These are phyloP conservation scores for Oncorhynchus kisutch DNA, from an alignment of 2,113 vertebrate genomes.

Conservation along the genomic window DNA sequence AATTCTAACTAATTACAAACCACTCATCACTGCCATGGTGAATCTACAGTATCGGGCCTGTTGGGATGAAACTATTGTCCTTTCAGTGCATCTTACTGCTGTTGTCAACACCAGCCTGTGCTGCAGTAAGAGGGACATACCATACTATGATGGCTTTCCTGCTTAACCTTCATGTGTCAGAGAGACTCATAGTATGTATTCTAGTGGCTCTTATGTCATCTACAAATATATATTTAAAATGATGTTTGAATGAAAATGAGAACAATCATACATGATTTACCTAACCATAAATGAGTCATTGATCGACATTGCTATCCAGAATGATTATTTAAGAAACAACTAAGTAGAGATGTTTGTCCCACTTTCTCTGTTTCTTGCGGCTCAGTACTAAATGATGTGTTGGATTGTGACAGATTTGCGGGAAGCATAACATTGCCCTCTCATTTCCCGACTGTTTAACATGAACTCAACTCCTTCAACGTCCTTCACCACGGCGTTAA, in stretches of 20 bases:
- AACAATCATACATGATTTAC: too few species aligned
- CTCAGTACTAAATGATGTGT: not conserved
- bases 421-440: slow-evolving; percentile 27
- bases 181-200: too few species aligned
- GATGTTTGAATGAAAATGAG: too few species aligned
- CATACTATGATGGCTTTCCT: not conserved
- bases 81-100: slow-evolving; percentile 4
- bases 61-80: not conserved
- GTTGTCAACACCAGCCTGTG: slow-evolving; percentile 6
- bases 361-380: not conserved
- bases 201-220: too few species aligned
- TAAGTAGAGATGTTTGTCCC: not conserved
- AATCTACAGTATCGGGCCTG: not conserved
- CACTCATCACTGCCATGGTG: slow-evolving; percentile 26
- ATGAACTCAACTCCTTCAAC: slow-evolving; percentile 7
- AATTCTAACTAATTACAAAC: slow-evolving; percentile 71
- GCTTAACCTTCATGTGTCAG: not conserved
- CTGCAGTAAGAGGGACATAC: not conserved
- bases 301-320: too few species aligned
- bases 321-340: too few species aligned
- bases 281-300: too few species aligned
- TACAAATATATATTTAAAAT: too few species aligned
- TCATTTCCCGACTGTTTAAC: slow-evolving; percentile 56
- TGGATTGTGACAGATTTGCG: not conserved
- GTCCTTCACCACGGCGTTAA: too few species aligned